These are phyloP conservation scores for Apostichopus leukothele DNA, from an alignment of 53 echinoderm and acorn worm species.

Conservation along the genomic window DNA sequence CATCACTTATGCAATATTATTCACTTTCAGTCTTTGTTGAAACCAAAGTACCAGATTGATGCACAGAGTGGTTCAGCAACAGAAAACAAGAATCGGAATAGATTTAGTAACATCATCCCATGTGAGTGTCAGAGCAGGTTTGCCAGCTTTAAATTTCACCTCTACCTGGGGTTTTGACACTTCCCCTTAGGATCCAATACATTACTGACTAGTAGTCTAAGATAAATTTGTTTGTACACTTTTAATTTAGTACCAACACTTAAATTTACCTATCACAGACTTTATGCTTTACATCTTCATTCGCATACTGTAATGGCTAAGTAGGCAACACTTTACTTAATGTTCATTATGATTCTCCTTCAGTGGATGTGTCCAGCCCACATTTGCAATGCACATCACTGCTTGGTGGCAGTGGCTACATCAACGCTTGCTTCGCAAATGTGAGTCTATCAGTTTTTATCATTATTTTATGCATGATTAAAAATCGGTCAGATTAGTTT, in stretches of 20 bases:
- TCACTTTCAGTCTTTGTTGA: not conserved
- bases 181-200: too few relatives aligned
- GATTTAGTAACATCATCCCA: constrained; percentile 1
- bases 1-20: too few relatives aligned
- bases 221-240: too few relatives aligned
- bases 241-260: too few relatives aligned
- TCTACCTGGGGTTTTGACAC: too few relatives aligned
- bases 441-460: not conserved
- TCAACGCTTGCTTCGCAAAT: constrained; percentile 18
- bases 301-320: too few relatives aligned
- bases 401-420: not conserved
- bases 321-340: too few relatives aligned
- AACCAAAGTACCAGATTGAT: not conserved
- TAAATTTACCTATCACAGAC: too few relatives aligned
- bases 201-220: too few relatives aligned
- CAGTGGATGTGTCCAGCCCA: constrained; percentile 14
- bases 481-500: too few relatives aligned
- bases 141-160: not conserved
- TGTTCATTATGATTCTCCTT: not conserved
- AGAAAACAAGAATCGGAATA: not conserved
- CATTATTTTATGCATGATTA: too few relatives aligned
- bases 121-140: not conserved
- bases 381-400: not conserved
- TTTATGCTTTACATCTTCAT: too few relatives aligned
- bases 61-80: constrained; percentile 5